Percentiles rank a stretch among this genome's conserved stretches.
Evolutionary conservation across 2,113 vertebrate genomes (phyloP).

Genomic region (Columbina picui): DNA sequence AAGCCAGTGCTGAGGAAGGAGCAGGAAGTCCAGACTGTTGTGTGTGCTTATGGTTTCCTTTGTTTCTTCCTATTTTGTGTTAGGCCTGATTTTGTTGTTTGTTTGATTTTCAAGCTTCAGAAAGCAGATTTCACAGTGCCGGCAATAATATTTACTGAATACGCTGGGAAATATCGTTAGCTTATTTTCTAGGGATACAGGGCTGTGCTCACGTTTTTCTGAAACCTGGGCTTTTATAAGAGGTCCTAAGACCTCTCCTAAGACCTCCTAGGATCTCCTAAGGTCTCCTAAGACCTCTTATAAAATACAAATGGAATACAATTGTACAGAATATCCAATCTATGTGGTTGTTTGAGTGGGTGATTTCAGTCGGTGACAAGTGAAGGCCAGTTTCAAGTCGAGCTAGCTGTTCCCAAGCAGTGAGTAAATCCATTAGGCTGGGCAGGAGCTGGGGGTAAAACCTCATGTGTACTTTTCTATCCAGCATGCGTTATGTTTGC

Average conservation of each 20-base stretch:
- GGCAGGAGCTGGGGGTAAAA: not conserved
- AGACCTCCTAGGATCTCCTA: too few species aligned
- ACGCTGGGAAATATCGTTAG: not conserved
- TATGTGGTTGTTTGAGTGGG: not conserved
- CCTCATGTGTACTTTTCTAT: not conserved
- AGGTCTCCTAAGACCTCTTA: too few species aligned
- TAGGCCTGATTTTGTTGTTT: not conserved
- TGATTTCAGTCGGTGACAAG: not conserved
- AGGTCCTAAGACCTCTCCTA: not conserved
- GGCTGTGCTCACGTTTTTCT: not conserved
- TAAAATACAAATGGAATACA: not conserved
- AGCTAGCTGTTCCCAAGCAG: not conserved
- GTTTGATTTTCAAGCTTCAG: not conserved
- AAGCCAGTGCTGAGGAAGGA: not conserved
- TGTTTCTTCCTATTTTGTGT: slow-evolving; percentile 41
- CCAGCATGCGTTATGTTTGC: not conserved
- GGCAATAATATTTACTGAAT: not conserved
- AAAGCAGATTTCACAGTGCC: not conserved
- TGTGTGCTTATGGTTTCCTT: slow-evolving; percentile 62
- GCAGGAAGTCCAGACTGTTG: slow-evolving; percentile 33
- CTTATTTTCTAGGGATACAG: not conserved
- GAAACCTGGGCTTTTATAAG: not conserved
- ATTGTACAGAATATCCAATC: not conserved
- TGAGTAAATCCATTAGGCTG: not conserved
- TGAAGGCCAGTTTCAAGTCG: not conserved